Evolutionary conservation across 2,113 vertebrate genomes (phyloP), one percentile per base, ranked within the genome.

Genomic region (Ageneiosus marmoratus): DNA sequence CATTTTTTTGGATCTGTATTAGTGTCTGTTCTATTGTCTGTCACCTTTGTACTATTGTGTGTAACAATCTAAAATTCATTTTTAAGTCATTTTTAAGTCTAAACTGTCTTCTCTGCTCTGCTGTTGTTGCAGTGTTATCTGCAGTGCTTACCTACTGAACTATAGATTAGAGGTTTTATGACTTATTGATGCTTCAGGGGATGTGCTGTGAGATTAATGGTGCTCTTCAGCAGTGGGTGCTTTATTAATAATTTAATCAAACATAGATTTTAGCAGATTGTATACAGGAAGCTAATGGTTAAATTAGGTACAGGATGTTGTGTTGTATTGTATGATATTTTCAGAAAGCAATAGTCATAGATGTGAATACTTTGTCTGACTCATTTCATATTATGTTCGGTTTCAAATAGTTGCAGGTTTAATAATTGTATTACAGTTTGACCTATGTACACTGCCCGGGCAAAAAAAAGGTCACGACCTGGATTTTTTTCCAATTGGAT

Each of bases 211-310:
- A 80, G 60, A 81, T 50, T 69, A 77, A 69, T 82, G 56, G 62
- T 65, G 34, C 75, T 22, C 53, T 37, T 53, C 41, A 74, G 74
- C 55, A 41, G 55, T 15, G 24, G 11, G 29, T 53, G 73, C 60
- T 77, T 82, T 63, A 86, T 86, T 86, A 82, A 79, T 86, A 79
- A 82, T 85, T 78, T 51, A 82, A 79, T 73, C 24, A 72, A 70
- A 73, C 51, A 79, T 78, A 62, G 80, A 84, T 79, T 77, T 85
- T 65, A 73, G 55, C n/a, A 37, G 72, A 80, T 22, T 44, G 44
- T 53, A 41, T 72, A 60, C 16, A 48, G 13, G 46, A 53, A 44
- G 53, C 18, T 41, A 22, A 50, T 34, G 46, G 44, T 72, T 81
- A 44, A 83, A 37, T 77, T 53, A 77, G 74, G 24, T 78, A n/a